These are phyloP conservation scores for Megalops cyprinoides DNA, from an alignment of 2,797 vertebrate species.

Conservation along the genomic window DNA sequence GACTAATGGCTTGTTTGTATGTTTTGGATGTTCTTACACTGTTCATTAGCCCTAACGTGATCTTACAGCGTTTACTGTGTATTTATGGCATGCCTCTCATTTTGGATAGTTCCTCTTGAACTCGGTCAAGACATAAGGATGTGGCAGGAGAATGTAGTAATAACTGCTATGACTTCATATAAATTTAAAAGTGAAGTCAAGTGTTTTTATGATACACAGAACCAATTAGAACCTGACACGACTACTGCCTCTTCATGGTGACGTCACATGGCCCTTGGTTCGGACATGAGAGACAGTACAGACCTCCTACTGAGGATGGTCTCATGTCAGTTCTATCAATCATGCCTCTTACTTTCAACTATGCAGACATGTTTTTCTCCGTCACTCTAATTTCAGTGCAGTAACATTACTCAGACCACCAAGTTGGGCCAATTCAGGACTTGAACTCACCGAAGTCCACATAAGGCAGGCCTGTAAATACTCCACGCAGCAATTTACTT, in stretches of 20 bases:
- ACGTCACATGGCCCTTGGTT: neutral
- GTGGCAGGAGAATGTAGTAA: neutral
- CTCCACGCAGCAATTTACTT: neutral
- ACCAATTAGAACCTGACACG: neutral
- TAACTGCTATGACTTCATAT: too few relatives aligned
- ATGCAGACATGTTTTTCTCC: neutral
- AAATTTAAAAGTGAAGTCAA: neutral
- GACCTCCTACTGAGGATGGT: neutral
- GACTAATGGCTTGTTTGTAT: neutral
- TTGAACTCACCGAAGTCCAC: neutral
- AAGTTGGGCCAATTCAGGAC: neutral
- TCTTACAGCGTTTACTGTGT: neutral
- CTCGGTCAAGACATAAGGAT: neutral
- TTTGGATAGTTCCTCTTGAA: neutral
- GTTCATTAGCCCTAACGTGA: neutral
- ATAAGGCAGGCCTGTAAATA: neutral
- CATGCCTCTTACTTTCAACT: slow-evolving; percentile 4
- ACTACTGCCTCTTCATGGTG: neutral
- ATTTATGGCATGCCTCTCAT: neutral
- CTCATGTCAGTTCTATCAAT: neutral
- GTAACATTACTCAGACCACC: slow-evolving; percentile 1
- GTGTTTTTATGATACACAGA: neutral
- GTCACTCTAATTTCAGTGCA: slow-evolving; percentile 1
- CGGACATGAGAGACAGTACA: neutral
- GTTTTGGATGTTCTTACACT: too few relatives aligned